These are phyloP conservation scores for Listronotus bonariensis DNA, from an alignment of 1,140 invertebrate species.

Conservation along the genomic window DNA sequence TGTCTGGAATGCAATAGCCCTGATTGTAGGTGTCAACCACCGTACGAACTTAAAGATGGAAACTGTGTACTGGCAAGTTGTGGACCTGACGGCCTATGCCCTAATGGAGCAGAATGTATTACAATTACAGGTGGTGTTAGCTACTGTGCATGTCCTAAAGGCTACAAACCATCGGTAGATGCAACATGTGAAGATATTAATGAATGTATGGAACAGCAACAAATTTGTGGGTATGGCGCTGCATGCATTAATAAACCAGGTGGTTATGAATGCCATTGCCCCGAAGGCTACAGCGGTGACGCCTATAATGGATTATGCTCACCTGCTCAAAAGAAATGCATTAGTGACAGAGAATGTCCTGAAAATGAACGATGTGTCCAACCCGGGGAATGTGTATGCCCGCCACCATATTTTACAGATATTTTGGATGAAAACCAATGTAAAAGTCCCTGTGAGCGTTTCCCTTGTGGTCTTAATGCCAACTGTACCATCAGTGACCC, in stretches of 20 bases:
- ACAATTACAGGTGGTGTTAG: slow-evolving; percentile 87
- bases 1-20: slow-evolving; percentile 84
- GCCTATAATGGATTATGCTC: slow-evolving; percentile 73
- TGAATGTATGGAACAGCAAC: slow-evolving; percentile 77
- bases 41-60: slow-evolving; percentile 80
- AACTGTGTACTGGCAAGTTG: slow-evolving; percentile 84
- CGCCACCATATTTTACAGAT: slow-evolving; percentile 85
- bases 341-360: slow-evolving; percentile 79
- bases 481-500: slow-evolving; percentile 89
- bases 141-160: slow-evolving; percentile 86
- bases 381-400: slow-evolving; percentile 86
- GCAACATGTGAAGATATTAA: slow-evolving; percentile 83
- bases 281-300: slow-evolving; percentile 71
- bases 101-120: slow-evolving; percentile 83
- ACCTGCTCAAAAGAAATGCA: slow-evolving; percentile 78
- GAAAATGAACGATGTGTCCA: slow-evolving; percentile 89
- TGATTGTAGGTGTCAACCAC: slow-evolving; percentile 83
- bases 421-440: slow-evolving; percentile 78
- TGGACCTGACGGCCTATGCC: slow-evolving; percentile 75
- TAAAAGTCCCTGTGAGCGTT: slow-evolving; percentile 86
- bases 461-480: slow-evolving; percentile 89
- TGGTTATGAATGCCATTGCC: slow-evolving; percentile 80
- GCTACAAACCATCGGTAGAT: slow-evolving; percentile 72
- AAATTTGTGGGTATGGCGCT: slow-evolving; percentile 82
- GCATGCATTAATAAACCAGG: slow-evolving; percentile 82